Conservation (phyloP, 2,797 vertebrate genomes). For the Phoeniculus purpureus region DNA sequence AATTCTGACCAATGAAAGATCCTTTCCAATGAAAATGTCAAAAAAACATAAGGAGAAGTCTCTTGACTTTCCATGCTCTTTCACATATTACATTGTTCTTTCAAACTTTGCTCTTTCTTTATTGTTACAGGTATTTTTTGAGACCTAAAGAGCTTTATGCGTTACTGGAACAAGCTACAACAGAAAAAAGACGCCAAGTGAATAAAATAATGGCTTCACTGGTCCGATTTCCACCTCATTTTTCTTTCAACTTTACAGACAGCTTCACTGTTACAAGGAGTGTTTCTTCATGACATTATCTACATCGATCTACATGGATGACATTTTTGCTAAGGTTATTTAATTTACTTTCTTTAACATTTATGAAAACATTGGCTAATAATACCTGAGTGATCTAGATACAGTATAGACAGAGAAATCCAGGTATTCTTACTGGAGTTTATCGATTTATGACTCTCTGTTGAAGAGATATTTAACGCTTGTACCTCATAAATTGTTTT, state of each 20-base stretch:
- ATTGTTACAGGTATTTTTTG: neutral
- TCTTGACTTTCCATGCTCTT: neutral
- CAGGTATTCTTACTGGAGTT: neutral
- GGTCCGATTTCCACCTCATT: neutral
- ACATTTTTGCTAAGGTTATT: neutral
- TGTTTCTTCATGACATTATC: neutral
- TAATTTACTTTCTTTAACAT: neutral
- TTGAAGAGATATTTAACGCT: neutral
- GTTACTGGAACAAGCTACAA: neutral
- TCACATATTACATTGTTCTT: neutral
- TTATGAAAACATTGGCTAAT: neutral
- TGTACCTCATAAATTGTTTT: neutral
- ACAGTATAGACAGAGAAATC: neutral
- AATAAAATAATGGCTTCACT: neutral
- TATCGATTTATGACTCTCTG: neutral
- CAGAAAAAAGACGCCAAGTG: accelerated
- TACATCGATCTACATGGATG: neutral
- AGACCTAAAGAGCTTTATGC: neutral
- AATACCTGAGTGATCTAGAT: neutral
- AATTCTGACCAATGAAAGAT: neutral
- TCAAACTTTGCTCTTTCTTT: neutral
- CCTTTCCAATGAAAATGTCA: neutral
- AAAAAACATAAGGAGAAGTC: neutral
- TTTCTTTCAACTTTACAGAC: neutral
- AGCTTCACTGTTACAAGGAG: neutral